Percentiles rank a stretch among this genome's conserved stretches.
Conservation (phyloP, 2,113 vertebrate genomes). For the Podarcis muralis region DNA sequence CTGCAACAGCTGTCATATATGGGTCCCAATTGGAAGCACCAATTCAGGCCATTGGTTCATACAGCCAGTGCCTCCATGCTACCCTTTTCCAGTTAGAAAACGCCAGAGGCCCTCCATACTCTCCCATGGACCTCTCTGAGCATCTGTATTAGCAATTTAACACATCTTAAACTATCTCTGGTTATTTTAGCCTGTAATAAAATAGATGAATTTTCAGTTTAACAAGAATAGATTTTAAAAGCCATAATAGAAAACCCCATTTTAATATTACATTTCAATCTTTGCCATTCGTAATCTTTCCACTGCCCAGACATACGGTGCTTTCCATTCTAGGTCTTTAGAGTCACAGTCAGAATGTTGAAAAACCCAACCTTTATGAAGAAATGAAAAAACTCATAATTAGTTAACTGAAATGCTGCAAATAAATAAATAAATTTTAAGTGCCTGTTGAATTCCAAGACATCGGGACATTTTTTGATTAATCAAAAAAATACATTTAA, state of each 20-base stretch:
- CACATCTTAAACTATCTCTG: neutral
- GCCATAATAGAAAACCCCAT: neutral
- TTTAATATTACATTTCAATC: conserved; percentile 60
- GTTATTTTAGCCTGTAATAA: neutral
- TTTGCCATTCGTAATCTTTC: conserved; percentile 63
- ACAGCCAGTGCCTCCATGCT: neutral
- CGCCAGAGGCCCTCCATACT: neutral
- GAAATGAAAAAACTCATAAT: conserved; percentile 17
- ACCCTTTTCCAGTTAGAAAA: neutral
- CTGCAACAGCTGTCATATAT: neutral
- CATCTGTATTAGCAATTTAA: neutral
- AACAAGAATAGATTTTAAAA: neutral
- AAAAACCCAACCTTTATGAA: conserved; percentile 73
- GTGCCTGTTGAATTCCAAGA: neutral
- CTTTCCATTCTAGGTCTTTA: conserved; percentile 65
- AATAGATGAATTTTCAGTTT: neutral
- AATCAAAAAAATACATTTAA: neutral
- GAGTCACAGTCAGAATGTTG: conserved; percentile 47
- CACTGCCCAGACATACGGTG: conserved; percentile 59
- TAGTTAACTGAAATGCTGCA: neutral
- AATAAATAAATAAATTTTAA: neutral
- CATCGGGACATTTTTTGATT: neutral
- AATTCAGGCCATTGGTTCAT: neutral
- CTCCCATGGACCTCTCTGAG: neutral
- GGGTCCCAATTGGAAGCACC: neutral